Evolutionary conservation across 2,113 vertebrate genomes (phyloP), one percentile per base, ranked within the genome.

Genomic region (Phoenicopterus ruber): DNA sequence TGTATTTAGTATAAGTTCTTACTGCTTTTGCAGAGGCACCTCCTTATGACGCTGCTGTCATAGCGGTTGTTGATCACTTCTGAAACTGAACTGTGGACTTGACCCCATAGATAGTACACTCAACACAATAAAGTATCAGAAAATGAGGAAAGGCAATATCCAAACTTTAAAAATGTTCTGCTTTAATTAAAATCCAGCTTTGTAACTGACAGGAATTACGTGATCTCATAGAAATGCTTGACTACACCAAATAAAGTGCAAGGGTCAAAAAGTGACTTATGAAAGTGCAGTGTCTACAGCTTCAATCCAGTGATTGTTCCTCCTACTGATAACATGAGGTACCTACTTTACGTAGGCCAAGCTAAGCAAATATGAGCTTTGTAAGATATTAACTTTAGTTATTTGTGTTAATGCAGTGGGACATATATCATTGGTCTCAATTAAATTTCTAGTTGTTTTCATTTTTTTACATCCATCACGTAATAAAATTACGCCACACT

Each of bases 91-190:
- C 18, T 42, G 83, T 82, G 38, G 47, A 29, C 32, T 32, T 67
- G 32, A 59, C 40, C 12, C 20, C 0, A 1, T 54, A 54, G 20
- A 63, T 38, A 34, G 12, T 38, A 52, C 28, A 38, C 11, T 28
- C 44, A 54, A 32, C 74, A 8, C 46, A n/a, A 38, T 17, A 55
- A 89, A 38, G 32, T 11, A 36, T 74, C 65, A 72, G 89, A 87
- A 96, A 97, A 97, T 50, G 28, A 96, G 87, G 72, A 97, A 95
- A 54, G 19, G 20, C 17, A 46, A 6, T 57, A 71, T 46, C 32
- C 22, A 80, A 54, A 72, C 25, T 79, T 77, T 16, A 32, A n/a
- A 77, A 93, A 32, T 84, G 84, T 70, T 63, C 65, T 93, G 72
- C 76, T 88, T 83, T 65, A 90, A 21, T 54, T 82, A 44, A 86